Conservation (phyloP, 2,797 vertebrate genomes). For the Pyrocephalus nanus region DNA sequence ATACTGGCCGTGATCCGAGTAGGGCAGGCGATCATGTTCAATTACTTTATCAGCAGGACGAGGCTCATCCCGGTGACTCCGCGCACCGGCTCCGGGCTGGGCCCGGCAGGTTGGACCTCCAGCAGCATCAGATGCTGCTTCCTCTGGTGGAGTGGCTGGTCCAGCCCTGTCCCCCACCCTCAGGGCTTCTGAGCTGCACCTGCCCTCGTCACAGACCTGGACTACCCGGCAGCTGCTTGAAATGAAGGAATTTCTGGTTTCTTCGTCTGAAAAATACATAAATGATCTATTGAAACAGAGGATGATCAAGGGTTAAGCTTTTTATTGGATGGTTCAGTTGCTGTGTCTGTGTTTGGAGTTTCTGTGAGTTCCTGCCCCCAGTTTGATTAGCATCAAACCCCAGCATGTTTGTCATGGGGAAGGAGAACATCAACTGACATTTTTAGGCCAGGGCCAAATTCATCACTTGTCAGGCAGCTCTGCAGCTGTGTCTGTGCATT, state of each 20-base stretch:
- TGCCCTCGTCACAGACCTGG: not conserved
- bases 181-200: not conserved
- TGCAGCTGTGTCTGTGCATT: not conserved
- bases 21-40: not conserved
- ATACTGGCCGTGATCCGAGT: not conserved
- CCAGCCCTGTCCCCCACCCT: no score
- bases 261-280: not conserved
- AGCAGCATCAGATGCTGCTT: not conserved
- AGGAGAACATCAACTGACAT: not conserved
- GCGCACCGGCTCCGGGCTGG: accelerated
- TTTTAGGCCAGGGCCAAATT: slow-evolving; percentile 39
- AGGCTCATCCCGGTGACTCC: not conserved
- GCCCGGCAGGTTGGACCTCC: not conserved
- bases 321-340: not conserved
- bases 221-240: not conserved
- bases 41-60: not conserved
- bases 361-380: not conserved
- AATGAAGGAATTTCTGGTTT: not conserved
- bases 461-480: slow-evolving; percentile 5
- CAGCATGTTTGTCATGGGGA: not conserved
- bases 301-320: not conserved
- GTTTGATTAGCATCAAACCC: not conserved
- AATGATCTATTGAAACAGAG: not conserved
- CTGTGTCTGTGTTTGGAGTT: not conserved
- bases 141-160: accelerated